These are phyloP conservation scores for Torymus auratus DNA, from an alignment of 2,888 invertebrate genomes.

Conservation along the genomic window DNA sequence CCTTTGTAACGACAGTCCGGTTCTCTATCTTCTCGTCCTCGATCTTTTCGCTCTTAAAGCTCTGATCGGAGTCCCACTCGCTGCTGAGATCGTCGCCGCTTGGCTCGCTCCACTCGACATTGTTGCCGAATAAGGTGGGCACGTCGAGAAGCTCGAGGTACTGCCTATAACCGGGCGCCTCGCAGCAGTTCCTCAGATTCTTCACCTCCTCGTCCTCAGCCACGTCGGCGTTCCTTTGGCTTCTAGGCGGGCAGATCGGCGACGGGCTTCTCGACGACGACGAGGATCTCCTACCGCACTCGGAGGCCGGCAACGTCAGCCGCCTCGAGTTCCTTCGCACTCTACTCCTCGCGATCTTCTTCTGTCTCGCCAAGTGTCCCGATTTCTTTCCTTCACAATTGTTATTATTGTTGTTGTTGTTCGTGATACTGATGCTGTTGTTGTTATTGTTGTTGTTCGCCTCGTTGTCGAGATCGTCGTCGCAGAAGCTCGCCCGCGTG, in stretches of 20 bases:
- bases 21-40: conserved; percentile 30
- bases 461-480: conserved; percentile 62
- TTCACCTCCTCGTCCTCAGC: conserved; percentile 35
- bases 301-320: conserved; percentile 53
- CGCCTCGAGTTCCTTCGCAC: conserved; percentile 65
- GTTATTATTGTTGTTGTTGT: background rate
- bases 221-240: conserved; percentile 63
- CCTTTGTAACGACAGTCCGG: conserved; percentile 33
- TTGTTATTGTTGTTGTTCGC: conserved; percentile 22
- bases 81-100: conserved; percentile 94
- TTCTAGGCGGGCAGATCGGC: conserved; percentile 61
- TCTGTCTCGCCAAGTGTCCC: conserved; percentile 55
- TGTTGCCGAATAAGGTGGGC: conserved; percentile 78
- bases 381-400: background rate
- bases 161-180: conserved; percentile 83
- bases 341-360: conserved; percentile 64
- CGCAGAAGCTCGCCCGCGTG: conserved; percentile 68
- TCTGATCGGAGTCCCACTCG: conserved; percentile 90
- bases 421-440: background rate
- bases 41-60: conserved; percentile 56
- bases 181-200: conserved; percentile 36
- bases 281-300: conserved; percentile 25
- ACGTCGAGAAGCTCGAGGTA: conserved; percentile 88
- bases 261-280: conserved; percentile 72
- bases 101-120: conserved; percentile 90